Base-by-base conservation (phyloP, 30 jellyfish, hydroid and myxozoan genomes). In the Aurelia sp. region DNA sequence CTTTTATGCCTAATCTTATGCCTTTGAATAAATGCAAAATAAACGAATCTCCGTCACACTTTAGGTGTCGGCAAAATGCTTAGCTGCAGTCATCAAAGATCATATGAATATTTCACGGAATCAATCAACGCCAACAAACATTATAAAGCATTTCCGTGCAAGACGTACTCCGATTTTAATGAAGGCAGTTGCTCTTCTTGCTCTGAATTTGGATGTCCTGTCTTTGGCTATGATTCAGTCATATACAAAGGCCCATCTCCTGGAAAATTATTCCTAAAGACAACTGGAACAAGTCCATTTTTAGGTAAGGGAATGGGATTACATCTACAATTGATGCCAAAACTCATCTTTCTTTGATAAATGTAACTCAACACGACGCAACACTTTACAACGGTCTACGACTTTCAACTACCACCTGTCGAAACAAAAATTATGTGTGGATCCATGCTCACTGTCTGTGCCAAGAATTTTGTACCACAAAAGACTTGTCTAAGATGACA, bases 71-170 rank as follows among this genome's bases (percentile, higher is more conserved):
- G 66, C 18, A 79, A 90, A 20, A 83, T 83, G 62, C 40, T 90
- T n/a, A 93, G 91, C 65, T 90, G 97, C 82, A 90, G 97, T 67
- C 97, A 90, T 52, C 44, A 64, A 48, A 69, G 97, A 50, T 74
- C 94, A 35, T 41, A 66, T 37, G 64, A 41, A 17, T 73, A 68
- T 66, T 90, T 67, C 74, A 66, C 77, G 55, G 97, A 90, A 66
- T 90, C 97, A 13, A 80, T 89, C 16, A 77, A 16, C 30, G 23
- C 74, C 62, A 67, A 67, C 31, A 64, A 66, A 10, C 19, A 61
- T 0, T 40, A n/a, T 23, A 58, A 58, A 35, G 90, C 84, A 2
- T 86, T 66, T 53, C 95, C 97, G 3, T 90, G 97, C 52, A 51
- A 78, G 5, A 12, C 84, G 35, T 90, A 81, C 62, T 63, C 59